Evolutionary conservation across 2,888 invertebrate species (phyloP), one percentile per base, ranked within the genome.

Genomic region (Drosophila neonasuta): DNA sequence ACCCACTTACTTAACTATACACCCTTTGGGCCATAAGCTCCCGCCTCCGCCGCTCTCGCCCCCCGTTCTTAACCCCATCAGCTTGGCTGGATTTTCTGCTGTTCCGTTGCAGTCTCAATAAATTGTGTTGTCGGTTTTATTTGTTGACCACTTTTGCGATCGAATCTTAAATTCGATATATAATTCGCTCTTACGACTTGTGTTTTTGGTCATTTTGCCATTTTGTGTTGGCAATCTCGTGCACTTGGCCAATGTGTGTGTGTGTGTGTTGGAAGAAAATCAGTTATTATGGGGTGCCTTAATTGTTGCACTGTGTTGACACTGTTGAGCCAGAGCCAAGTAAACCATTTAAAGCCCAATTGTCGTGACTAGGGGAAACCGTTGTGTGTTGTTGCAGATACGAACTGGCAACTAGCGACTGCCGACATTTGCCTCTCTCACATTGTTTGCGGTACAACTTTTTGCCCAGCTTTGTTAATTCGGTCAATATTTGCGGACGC

Each of bases 401-500:
- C 30, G 42, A 44, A 69, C 24, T 24, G 13, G 29, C 46, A 29
- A 9, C 42, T 20, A 39, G 41, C 30, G 32, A 56, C 60, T 55
- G 54, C 51, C 9, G 56, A 56, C 63, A 69, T 67, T 80, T 66
- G 64, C 62, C 29, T 63, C 29, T 63, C 56, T 69, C 66, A 54
- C 68, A 61, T 67, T 81, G 74, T 71, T 72, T 86, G 85, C 69
- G 71, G 85, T 63, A 54, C 71, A 83, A 74, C 63, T 57, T 86
- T 81, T 68, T 50, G 63, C 71, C 15, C 76, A 72, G 86, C 73
- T 87, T 87, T 85, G 86, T 88, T 88, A 88, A 85, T 85, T 87
- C 88, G 88, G 88, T 88, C 84, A 85, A 83, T 87, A 88, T 88
- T 86, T 88, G 85, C 84, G 77, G 81, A 80, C 84, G 84, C 85